These are phyloP conservation scores for Gila orcuttii DNA, from an alignment of 2,113 vertebrate genomes.

Conservation along the genomic window DNA sequence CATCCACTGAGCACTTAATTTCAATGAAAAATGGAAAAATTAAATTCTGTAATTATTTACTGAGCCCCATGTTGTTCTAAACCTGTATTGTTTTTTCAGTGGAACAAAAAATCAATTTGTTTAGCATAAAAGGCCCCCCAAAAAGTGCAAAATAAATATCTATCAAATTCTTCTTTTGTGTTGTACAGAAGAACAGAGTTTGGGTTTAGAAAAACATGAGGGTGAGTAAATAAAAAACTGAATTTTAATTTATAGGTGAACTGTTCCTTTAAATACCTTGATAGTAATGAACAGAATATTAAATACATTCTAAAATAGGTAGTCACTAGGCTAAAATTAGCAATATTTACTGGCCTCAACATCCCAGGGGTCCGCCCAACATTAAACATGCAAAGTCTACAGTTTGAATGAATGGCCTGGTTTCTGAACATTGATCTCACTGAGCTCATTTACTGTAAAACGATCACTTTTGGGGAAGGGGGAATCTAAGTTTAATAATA, in stretches of 20 bases:
- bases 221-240: neutral
- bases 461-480: conserved; percentile 50
- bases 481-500: conserved; percentile 59
- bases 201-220: neutral
- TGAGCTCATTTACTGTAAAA: conserved; percentile 52
- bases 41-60: neutral
- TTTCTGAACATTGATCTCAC: conserved; percentile 49
- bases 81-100: neutral
- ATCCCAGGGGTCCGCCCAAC: conserved; percentile 23
- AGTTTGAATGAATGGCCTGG: conserved; percentile 33
- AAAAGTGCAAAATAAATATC: neutral
- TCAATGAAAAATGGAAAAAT: neutral
- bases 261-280: neutral
- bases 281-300: neutral
- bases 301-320: neutral
- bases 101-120: neutral
- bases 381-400: conserved; percentile 36
- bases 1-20: neutral
- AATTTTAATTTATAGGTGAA: neutral
- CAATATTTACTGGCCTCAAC: conserved; percentile 34
- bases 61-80: neutral
- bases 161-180: neutral
- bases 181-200: neutral
- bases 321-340: conserved; percentile 41
- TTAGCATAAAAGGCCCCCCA: neutral